Base-by-base conservation (phyloP, 2,797 vertebrate species). In the Buphagus erythrorhynchus region DNA sequence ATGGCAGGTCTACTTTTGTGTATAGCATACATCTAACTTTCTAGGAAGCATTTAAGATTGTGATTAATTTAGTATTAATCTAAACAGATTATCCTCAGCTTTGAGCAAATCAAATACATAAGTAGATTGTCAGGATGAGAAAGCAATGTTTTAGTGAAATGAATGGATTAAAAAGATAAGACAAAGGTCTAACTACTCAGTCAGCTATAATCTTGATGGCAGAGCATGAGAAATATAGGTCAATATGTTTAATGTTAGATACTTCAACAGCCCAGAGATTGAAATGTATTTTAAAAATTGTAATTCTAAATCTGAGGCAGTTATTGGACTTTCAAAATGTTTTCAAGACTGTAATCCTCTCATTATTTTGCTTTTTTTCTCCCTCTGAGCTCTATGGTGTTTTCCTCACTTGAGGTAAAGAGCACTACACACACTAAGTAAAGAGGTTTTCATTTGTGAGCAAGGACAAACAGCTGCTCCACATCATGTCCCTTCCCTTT, bases 111-210 rank as follows among this genome's bases (percentile, higher is more conserved):
- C 54, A 62, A 96, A 96, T 73, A 74, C 31, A 5, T 96, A 95
- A 97, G 93, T 55, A 96, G 97, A 97, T 97, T 97, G 90, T 61
- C n/a, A 91, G 95, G 62, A 93, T 89, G 43, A 79, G 68, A 93
- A 95, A 91, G 33, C 55, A 80, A 33, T 90, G 68, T 95, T 92
- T 94, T 88, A 67, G 45, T 94, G 65, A 96, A 97, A 96, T 88
- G 80, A 96, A 92, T 1, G 38, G 96, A 98, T 97, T 97, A 96
- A 91, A 95, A 95, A 87, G 57, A 62, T 94, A 96, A 96, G 76
- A 86, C 67, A 57, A 86, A 97, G 58, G 75, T 94, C 93, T 87
- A 68, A 79, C 76, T 91, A 59, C 79, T 91, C 46, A n/a, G 69
- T 93, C 78, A 92, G 72, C 57, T 87, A 54, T 91, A 97, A 96